Conservation (phyloP, 37 sponge, comb jelly and placozoan species). For the Corticium candelabrum region DNA sequence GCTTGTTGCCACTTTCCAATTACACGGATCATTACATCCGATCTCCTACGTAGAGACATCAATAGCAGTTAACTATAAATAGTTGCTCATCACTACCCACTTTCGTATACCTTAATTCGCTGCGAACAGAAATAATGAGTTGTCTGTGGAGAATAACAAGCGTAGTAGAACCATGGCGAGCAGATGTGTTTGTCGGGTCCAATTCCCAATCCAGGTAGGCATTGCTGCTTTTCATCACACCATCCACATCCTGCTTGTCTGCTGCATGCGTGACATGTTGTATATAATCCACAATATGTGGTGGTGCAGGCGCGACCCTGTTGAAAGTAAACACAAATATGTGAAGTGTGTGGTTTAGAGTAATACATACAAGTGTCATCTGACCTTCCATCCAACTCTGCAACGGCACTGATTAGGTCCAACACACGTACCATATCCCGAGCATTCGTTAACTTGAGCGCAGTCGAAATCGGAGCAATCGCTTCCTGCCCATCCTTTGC, state of each 20-base stretch:
- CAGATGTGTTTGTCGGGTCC: neutral
- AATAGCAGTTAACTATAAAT: neutral
- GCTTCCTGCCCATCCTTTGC: neutral
- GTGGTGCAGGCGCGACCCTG: neutral
- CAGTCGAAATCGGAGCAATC: neutral
- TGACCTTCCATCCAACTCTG: neutral
- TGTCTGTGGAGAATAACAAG: neutral
- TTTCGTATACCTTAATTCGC: neutral
- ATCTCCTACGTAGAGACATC: neutral
- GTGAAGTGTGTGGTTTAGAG: neutral
- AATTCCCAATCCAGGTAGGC: neutral
- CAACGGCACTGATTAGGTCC: neutral
- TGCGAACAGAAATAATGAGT: neutral
- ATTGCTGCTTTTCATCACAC: neutral
- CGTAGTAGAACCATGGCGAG: neutral
- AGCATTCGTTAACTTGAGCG: neutral
- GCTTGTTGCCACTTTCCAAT: neutral
- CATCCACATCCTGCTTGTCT: neutral
- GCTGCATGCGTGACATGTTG: neutral
- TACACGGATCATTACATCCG: neutral
- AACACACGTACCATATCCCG: neutral
- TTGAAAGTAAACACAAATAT: too few species aligned
- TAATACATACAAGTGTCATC: neutral
- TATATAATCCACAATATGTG: neutral
- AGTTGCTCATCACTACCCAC: too few species aligned